These are phyloP conservation scores for Hydropsyche tenuis DNA, from an alignment of 1,140 invertebrate species.

Conservation along the genomic window DNA sequence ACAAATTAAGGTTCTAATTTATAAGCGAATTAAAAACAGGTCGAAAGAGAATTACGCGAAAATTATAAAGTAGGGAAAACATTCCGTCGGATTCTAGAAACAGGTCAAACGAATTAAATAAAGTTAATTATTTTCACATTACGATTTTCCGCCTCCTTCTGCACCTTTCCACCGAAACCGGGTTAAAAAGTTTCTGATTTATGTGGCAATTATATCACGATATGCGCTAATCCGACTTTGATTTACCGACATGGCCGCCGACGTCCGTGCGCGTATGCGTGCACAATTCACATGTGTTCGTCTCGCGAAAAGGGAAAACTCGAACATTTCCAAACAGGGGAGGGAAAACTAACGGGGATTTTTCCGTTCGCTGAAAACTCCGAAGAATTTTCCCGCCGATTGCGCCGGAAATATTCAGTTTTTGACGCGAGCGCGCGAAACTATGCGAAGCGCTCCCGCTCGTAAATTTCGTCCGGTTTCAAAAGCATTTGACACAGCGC, in stretches of 20 bases:
- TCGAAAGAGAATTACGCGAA: too few species aligned
- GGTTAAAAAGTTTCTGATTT: constrained; percentile 7
- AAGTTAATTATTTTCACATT: constrained; percentile 23
- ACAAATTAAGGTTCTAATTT: too few species aligned
- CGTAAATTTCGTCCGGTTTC: constrained; percentile 14
- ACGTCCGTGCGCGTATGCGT: neutral
- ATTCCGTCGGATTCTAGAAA: neutral
- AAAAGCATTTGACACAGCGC: neutral
- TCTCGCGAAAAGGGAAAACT: too few species aligned
- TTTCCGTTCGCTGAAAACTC: neutral
- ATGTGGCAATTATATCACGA: neutral
- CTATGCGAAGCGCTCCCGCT: neutral
- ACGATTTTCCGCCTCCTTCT: neutral
- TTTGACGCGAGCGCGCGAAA: neutral
- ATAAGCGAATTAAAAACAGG: too few species aligned
- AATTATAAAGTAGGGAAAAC: neutral
- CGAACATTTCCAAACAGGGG: too few species aligned
- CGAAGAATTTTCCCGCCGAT: neutral
- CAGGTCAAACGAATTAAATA: constrained; percentile 9
- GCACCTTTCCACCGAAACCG: neutral
- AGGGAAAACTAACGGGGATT: neutral
- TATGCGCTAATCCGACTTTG: constrained; percentile 11
- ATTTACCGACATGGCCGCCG: neutral
- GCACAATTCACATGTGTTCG: too few species aligned
- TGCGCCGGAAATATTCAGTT: constrained; percentile 8